These are phyloP conservation scores for Poeciliopsis prolifica DNA, from an alignment of 2,113 vertebrate species.

Conservation along the genomic window DNA sequence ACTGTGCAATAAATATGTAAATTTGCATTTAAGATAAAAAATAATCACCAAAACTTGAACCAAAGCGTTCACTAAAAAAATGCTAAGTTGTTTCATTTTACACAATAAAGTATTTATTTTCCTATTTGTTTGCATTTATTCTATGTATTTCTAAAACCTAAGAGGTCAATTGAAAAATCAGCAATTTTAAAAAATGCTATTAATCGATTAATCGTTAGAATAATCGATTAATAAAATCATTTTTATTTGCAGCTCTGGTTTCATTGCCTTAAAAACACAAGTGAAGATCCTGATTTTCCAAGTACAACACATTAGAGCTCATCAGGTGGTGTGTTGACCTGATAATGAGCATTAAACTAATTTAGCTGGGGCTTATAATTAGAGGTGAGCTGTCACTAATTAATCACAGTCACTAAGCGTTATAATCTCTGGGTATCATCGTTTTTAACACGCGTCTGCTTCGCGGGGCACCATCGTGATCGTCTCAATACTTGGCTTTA, in stretches of 20 bases:
- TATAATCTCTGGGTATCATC: conserved; percentile 52
- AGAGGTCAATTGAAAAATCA: no score
- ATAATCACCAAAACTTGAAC: no score
- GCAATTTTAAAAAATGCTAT: no score
- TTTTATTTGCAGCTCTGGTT: neutral
- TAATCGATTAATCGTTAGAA: no score
- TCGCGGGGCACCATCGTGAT: conserved; percentile 43
- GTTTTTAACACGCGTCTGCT: conserved; percentile 48
- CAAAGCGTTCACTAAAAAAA: no score
- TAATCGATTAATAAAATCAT: no score
- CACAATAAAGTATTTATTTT: no score
- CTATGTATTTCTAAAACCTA: no score
- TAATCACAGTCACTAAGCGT: conserved; percentile 69
- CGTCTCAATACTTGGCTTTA: conserved; percentile 28
- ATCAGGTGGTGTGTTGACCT: conserved; percentile 75
- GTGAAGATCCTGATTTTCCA: conserved; percentile 48
- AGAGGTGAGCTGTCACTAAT: conserved; percentile 77
- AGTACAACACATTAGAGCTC: conserved; percentile 65
- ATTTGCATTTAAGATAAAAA: no score
- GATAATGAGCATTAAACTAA: conserved; percentile 72
- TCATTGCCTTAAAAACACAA: conserved; percentile 31
- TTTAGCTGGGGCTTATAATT: conserved; percentile 78
- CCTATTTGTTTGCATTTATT: no score
- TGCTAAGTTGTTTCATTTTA: no score
- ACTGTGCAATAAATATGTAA: no score